phyloP scores from a whole-genome alignment of 2,797 vertebrate species.

The Hydrocynus forskahlii region DNA sequence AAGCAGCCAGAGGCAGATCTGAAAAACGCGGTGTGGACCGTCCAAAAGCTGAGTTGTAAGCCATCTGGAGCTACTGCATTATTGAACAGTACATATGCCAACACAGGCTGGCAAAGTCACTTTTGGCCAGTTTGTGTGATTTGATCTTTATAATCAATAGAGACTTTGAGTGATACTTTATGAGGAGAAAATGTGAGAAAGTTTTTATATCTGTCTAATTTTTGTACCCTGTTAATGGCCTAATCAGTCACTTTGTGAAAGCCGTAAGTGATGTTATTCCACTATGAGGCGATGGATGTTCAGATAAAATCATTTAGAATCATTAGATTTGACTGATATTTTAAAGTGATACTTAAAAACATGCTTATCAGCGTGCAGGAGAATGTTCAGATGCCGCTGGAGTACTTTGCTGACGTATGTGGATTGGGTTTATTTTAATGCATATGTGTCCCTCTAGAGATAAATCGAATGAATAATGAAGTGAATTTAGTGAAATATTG shows the following conservation, averaged over 20 bases:
- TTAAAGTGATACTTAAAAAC: too few relatives aligned
- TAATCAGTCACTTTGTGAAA: background rate
- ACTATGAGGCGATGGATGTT: background rate
- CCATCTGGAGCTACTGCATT: conserved; percentile 74
- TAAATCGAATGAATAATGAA: too few relatives aligned
- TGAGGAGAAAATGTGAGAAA: background rate
- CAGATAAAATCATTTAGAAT: background rate
- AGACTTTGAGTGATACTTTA: background rate
- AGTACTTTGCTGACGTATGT: too few relatives aligned
- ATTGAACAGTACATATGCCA: conserved; percentile 73
- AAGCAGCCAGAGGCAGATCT: conserved; percentile 62
- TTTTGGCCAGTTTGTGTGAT: conserved; percentile 33
- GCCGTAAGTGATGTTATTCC: background rate
- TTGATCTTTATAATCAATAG: background rate
- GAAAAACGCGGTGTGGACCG: conserved; percentile 54
- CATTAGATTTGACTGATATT: too few relatives aligned
- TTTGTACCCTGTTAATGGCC: background rate
- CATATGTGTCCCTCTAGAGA: too few relatives aligned
- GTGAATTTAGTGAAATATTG: too few relatives aligned
- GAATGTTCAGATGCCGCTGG: too few relatives aligned
- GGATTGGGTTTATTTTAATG: too few relatives aligned
- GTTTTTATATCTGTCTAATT: background rate
- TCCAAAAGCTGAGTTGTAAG: conserved; percentile 64
- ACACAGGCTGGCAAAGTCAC: conserved; percentile 59
- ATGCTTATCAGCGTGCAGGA: too few relatives aligned